Percentiles rank a stretch among this genome's conserved stretches.
Evolutionary conservation across 2,113 vertebrate species (phyloP).

Genomic region (Chunga burmeisteri): DNA sequence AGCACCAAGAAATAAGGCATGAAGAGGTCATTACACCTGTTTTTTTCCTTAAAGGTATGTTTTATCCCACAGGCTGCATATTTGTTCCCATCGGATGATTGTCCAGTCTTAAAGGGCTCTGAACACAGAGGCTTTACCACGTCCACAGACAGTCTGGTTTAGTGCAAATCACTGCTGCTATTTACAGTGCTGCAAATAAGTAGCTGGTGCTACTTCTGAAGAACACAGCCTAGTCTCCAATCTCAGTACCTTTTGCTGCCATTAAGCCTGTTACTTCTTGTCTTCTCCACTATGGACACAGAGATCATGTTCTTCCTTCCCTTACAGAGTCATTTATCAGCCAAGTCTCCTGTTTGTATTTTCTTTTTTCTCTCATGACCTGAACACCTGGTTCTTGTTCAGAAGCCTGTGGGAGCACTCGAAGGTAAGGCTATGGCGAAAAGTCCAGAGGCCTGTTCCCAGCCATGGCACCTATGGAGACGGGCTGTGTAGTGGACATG

Average conservation of each 20-base stretch:
- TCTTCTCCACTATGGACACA: background rate
- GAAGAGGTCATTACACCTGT: background rate
- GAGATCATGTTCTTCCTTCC: background rate
- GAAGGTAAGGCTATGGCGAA: background rate
- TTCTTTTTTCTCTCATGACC: background rate
- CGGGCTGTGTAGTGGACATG: background rate
- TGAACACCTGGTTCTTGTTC: background rate
- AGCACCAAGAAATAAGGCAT: background rate
- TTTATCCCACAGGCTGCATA: background rate
- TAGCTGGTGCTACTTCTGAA: background rate
- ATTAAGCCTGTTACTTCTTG: background rate
- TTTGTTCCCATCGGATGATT: background rate
- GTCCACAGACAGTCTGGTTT: background rate
- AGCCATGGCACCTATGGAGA: background rate
- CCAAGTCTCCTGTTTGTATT: background rate
- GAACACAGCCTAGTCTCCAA: background rate
- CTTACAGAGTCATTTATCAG: background rate
- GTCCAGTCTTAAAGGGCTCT: background rate
- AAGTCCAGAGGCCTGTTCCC: background rate
- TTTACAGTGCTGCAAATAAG: background rate
- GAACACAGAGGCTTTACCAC: accelerated
- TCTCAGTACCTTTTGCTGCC: background rate
- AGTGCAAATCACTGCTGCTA: background rate
- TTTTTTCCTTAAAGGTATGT: background rate
- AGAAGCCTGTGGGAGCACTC: background rate